A percentile compares a stretch with the other conserved stretches of the same genome.
Evolutionary conservation across 2,113 vertebrate genomes (phyloP).

Genomic region (Phylloscopus whistleri): DNA sequence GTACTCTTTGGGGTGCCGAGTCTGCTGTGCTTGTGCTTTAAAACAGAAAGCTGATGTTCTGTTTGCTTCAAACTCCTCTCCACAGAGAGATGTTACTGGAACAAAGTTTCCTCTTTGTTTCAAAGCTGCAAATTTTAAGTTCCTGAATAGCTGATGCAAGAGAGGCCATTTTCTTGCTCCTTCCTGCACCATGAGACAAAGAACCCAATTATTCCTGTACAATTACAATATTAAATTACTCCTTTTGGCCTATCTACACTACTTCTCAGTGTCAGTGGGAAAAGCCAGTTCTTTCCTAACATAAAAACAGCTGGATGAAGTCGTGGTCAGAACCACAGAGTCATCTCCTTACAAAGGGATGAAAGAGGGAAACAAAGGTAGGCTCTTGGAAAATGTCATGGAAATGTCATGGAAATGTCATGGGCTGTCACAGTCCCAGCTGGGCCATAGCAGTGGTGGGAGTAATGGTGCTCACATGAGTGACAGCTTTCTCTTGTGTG

Average conservation of each 20-base stretch:
- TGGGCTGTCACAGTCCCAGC: neutral
- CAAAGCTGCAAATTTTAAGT: neutral
- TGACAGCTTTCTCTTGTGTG: neutral
- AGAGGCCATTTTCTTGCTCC: neutral
- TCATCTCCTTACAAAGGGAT: neutral
- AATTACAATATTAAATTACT: neutral
- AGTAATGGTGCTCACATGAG: rapidly evolving
- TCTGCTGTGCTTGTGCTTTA: neutral
- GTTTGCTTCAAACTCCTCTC: neutral
- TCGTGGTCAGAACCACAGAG: neutral
- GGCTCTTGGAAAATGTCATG: rapidly evolving
- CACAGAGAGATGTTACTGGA: neutral
- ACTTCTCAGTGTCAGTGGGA: neutral
- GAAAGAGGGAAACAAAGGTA: neutral
- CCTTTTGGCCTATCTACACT: neutral
- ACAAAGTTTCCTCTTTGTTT: neutral
- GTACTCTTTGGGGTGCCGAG: neutral
- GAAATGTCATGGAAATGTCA: neutral
- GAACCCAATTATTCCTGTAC: neutral
- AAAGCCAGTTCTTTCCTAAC: neutral
- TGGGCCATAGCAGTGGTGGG: no score
- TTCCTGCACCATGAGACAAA: neutral
- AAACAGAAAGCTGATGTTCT: neutral
- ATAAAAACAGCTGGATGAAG: neutral
- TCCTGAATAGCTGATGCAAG: neutral